Evolutionary conservation across 2,113 vertebrate species (phyloP), one percentile per base, ranked within the genome.

Genomic region (Alouatta palliata): DNA sequence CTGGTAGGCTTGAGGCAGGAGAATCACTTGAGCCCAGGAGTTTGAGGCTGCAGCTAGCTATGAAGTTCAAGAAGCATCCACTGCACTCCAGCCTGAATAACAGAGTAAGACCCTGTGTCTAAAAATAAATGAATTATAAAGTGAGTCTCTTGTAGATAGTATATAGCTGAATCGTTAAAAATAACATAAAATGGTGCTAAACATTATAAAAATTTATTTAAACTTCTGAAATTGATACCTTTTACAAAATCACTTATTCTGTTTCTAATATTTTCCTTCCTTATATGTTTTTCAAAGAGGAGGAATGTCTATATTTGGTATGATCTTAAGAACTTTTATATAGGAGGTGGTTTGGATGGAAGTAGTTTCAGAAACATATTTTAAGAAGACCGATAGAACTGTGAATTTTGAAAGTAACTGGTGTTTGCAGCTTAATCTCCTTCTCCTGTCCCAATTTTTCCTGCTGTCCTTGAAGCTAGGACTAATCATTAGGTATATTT

Each of bases 341-440:
- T 37, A 66, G 58, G 47, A 58, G 37, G 47, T 95, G 7, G 10
- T 70, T 82, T 94, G n/a, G 14, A 56, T 94, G 13, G 79, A 87
- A 96, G n/a, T 89, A 82, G 40, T 75, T 45, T 94, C 13, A 96
- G 82, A 94, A 40, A n/a, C 37, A 79, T 79, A 45, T 54, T 94
- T 76, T 49, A 92, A 87, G 47, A 68, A 82, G 83, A 43, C 5
- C 1, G 5, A 11, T 8, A 71, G 54, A 37, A 43, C 37, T 17
- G 3, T 90, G 64, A 93, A 84, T 79, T 88, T 91, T 66, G 23
- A 40, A 89, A 82, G 43, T 11, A 32, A 30, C 12, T 20, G 37
- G 4, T 61, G 7, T 95, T 93, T n/a, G 16, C 43, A 88, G 30
- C 16, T 75, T 81, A 71, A 27, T 21, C n/a, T 19, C n/a, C 20